Base-by-base conservation (phyloP, 1,140 invertebrate species). In the Chrysomallon squamiferum region DNA sequence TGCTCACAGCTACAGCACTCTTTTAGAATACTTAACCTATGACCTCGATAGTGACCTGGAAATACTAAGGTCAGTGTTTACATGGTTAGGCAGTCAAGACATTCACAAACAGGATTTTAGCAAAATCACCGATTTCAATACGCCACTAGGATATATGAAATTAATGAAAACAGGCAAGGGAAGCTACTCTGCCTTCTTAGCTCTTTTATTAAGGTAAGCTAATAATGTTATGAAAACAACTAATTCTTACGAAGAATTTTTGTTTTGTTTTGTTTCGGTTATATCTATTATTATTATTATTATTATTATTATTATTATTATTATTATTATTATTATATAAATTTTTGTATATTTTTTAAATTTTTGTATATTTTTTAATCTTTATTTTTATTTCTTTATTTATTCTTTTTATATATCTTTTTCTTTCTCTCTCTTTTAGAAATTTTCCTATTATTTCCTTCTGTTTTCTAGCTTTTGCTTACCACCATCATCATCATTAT, bases 81-180 rank as follows among this genome's bases (percentile, higher is more conserved):
- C 64, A 1, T 72, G 70, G 70, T 30, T 72, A 32, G 68, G 43
- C 20, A 41, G 22, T 41, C 70, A 72, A 22, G 41, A 69, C 38
- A 60, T 69, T 13, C 45, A 66, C 25, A 38, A 27, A 0, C 29
- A 27, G 3, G 47, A 38, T 20, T 68, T 62, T 22, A 60, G 54
- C 58, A 95, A 97, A 50, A 61, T 65, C 5, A 62, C 57, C 1
- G 61, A 63, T 15, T 33, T 56, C 3, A 93, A 98, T 79, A 96
- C 96, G 0, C 96, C 96, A 0, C 94, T 98, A 90, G 96, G 96
- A 0, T 87, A 98, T 9, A 86, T 99, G 5, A 86, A 96, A 70
- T 96, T 96, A 50, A 99, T 99, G 73, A 98, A 98, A 85, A 94
- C 97, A 84, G 96, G 96, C n/a, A 98, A 95, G 0, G 97, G 98